These are phyloP conservation scores for Strix occidentalis DNA, from an alignment of 2,797 vertebrate genomes.

Conservation along the genomic window DNA sequence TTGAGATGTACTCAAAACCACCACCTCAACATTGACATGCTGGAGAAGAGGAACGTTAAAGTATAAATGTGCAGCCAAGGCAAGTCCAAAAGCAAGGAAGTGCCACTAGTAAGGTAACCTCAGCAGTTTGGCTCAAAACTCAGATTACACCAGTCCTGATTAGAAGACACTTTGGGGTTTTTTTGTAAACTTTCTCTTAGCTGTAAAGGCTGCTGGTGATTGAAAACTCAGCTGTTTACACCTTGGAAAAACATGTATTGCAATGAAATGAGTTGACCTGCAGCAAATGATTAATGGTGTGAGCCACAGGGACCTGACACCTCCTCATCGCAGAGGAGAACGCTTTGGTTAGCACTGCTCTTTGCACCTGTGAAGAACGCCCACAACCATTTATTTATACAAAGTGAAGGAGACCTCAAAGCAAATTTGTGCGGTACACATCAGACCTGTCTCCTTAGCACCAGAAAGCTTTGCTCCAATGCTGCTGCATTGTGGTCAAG, in stretches of 20 bases:
- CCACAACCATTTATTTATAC: background rate
- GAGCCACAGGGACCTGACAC: background rate
- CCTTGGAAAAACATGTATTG: background rate
- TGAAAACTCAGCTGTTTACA: background rate
- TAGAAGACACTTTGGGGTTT: accelerated
- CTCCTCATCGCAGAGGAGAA: background rate
- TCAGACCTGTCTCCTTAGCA: too few relatives aligned
- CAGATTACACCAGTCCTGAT: background rate
- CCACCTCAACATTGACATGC: background rate
- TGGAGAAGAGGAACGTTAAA: background rate
- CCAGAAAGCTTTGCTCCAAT: background rate
- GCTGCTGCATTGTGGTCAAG: accelerated
- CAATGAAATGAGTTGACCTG: background rate
- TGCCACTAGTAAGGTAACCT: background rate
- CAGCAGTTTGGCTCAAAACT: background rate
- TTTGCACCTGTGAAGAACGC: background rate
- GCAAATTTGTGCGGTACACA: background rate
- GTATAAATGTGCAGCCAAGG: background rate
- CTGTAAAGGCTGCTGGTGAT: background rate
- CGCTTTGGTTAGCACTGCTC: background rate
- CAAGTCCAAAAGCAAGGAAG: background rate
- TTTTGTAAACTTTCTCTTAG: background rate
- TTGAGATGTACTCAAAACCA: background rate
- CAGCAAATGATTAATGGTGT: background rate
- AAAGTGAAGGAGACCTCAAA: background rate